Conservation (phyloP, 2,113 vertebrate species). For the Rostratula benghalensis region DNA sequence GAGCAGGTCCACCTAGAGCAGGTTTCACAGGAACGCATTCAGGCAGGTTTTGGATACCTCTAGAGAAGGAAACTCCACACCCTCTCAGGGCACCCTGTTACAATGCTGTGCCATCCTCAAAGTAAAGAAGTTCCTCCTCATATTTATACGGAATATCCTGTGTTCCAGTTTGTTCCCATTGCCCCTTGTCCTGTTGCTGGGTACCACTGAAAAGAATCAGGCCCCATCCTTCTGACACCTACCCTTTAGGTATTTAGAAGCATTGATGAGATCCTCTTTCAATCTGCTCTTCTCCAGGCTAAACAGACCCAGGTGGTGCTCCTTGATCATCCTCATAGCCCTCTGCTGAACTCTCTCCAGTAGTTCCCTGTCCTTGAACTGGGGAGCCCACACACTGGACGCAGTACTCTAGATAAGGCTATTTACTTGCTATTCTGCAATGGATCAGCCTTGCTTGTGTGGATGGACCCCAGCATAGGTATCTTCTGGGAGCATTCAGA, state of each 20-base stretch:
- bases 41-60: not conserved
- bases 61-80: not conserved
- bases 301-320: not conserved
- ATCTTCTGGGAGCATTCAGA: rapidly evolving
- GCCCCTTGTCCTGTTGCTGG: not conserved
- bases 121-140: not conserved
- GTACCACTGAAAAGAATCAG: not conserved
- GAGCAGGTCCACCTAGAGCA: not conserved
- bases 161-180: not conserved
- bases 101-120: not conserved
- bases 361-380: not conserved
- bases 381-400: not conserved
- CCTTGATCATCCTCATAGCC: not conserved
- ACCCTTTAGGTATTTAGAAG: not conserved
- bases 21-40: not conserved
- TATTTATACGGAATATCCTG: not conserved
- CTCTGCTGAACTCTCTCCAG: not conserved
- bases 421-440: rapidly evolving
- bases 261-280: not conserved
- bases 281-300: not conserved
- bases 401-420: not conserved
- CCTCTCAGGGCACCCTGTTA: not conserved
- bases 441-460: not conserved
- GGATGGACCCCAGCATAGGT: not conserved
- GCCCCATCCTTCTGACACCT: not conserved